Evolutionary conservation across 64 coral and sea anemone genomes (phyloP).

Genomic region (Montipora capricornis): DNA sequence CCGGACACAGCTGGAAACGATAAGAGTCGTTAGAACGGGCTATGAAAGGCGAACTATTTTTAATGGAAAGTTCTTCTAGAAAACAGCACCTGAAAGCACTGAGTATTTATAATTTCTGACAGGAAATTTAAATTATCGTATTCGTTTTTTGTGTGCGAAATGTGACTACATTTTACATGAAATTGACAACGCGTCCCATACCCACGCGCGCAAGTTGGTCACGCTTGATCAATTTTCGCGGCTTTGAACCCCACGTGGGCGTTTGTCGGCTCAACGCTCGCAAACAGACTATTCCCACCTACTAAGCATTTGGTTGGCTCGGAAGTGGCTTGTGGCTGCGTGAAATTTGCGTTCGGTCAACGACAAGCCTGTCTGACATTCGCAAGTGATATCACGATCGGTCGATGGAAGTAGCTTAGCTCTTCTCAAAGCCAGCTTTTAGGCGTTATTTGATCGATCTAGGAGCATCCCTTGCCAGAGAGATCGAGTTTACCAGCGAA

Average conservation of each 20-base stretch:
- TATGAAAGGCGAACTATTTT: neutral
- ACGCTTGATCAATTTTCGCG: slow-evolving; percentile 97
- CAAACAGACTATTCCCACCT: slow-evolving; percentile 94
- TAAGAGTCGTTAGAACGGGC: slow-evolving; percentile 1
- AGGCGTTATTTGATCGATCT: neutral
- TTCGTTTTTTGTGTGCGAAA: neutral
- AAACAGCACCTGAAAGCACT: neutral
- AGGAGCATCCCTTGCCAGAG: neutral
- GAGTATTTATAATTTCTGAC: neutral
- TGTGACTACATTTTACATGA: too few relatives aligned
- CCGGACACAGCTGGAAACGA: slow-evolving; percentile 41
- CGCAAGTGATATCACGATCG: slow-evolving; percentile 36
- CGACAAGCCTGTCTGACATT: slow-evolving; percentile 47
- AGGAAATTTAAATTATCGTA: slow-evolving; percentile 1
- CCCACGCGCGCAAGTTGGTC: slow-evolving; percentile 94
- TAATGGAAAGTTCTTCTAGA: neutral
- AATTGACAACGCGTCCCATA: slow-evolving; percentile 75
- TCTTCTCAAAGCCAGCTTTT: slow-evolving; percentile 5
- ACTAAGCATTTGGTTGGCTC: slow-evolving; percentile 92
- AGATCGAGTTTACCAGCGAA: slow-evolving; percentile 56
- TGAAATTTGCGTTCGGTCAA: slow-evolving; percentile 85
- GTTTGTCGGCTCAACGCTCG: slow-evolving; percentile 76
- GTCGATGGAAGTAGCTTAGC: slow-evolving; percentile 38
- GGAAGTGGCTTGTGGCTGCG: slow-evolving; percentile 72
- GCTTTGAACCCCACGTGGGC: slow-evolving; percentile 94